Evolutionary conservation across 2,888 invertebrate genomes (phyloP), one percentile per base, ranked within the genome.

Genomic region (Leucoptera coffeella): DNA sequence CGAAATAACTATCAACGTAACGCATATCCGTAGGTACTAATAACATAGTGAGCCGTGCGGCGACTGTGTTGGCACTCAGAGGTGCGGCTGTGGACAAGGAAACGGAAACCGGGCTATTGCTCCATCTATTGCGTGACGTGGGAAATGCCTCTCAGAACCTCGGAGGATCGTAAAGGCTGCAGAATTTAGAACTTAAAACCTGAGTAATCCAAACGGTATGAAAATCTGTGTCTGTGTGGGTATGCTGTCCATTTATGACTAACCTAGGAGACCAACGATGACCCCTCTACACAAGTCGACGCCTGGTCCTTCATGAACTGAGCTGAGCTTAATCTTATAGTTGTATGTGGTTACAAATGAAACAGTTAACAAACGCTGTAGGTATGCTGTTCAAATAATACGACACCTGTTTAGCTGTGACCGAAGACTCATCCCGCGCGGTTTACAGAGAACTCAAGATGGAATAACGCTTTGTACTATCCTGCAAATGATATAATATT

Each of bases 221-320:
- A n/a, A n/a, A n/a, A n/a, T n/a, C n/a, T n/a, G n/a, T n/a, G n/a
- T n/a, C n/a, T n/a, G n/a, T n/a, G n/a, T n/a, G n/a, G n/a, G n/a
- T n/a, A n/a, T n/a, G n/a, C n/a, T n/a, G n/a, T n/a, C n/a, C n/a
- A n/a, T n/a, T n/a, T n/a, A n/a, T n/a, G n/a, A n/a, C n/a, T n/a
- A n/a, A n/a, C n/a, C n/a, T n/a, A n/a, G n/a, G n/a, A n/a, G n/a
- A n/a, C n/a, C n/a, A n/a, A n/a, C n/a, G n/a, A n/a, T n/a, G n/a
- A n/a, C n/a, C n/a, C n/a, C n/a, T n/a, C n/a, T 55, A 59, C 54
- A 64, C 64, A 65, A 67, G 67, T 65, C 67, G 65, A 64, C 65
- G 65, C 64, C 62, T 67, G 65, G 65, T 65, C 65, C 60, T 61
- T 64, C 67, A 60, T 67, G 60, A 65, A 61, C 64, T 61, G 67